A percentile compares a stretch with the other conserved stretches of the same genome.
Evolutionary conservation across 2,113 vertebrate species (phyloP).

Genomic region (Oreochromis spilurus): DNA sequence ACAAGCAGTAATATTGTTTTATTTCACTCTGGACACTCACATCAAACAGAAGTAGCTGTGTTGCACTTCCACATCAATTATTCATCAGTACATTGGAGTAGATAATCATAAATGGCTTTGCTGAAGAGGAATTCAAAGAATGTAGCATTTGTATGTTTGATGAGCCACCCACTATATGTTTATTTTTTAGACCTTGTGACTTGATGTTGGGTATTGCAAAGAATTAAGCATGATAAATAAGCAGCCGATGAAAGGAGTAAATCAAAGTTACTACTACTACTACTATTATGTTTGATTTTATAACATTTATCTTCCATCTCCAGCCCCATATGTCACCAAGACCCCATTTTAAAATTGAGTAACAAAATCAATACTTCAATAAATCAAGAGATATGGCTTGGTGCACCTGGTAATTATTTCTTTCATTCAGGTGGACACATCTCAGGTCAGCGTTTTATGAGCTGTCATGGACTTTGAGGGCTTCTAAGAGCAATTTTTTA

Average conservation of each 20-base stretch:
- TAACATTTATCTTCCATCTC: slow-evolving; percentile 43
- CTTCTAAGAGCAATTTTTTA: slow-evolving; percentile 15
- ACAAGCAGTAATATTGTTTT: slow-evolving; percentile 9
- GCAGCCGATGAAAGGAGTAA: neutral
- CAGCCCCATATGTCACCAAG: slow-evolving; percentile 5
- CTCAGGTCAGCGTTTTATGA: slow-evolving; percentile 24
- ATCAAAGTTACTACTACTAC: neutral
- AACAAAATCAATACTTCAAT: slow-evolving; percentile 62
- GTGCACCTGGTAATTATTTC: slow-evolving; percentile 40
- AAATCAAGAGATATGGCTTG: slow-evolving; percentile 53
- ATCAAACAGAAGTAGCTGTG: neutral
- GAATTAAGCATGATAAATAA: neutral
- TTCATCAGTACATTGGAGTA: slow-evolving; percentile 5
- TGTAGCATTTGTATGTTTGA: neutral
- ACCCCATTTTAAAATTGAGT: slow-evolving; percentile 35
- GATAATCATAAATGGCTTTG: slow-evolving; percentile 14
- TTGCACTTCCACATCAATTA: slow-evolving; percentile 12
- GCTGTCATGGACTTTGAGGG: neutral
- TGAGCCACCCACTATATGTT: neutral
- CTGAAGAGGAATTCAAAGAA: slow-evolving; percentile 2
- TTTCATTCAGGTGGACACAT: neutral
- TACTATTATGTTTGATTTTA: slow-evolving; percentile 10
- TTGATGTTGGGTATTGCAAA: neutral
- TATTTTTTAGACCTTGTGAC: neutral
- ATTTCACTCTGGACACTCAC: neutral